A percentile compares a stretch with the other conserved stretches of the same genome.
Evolutionary conservation across 2,113 vertebrate genomes (phyloP).

Genomic region (Lophura nycthemera): DNA sequence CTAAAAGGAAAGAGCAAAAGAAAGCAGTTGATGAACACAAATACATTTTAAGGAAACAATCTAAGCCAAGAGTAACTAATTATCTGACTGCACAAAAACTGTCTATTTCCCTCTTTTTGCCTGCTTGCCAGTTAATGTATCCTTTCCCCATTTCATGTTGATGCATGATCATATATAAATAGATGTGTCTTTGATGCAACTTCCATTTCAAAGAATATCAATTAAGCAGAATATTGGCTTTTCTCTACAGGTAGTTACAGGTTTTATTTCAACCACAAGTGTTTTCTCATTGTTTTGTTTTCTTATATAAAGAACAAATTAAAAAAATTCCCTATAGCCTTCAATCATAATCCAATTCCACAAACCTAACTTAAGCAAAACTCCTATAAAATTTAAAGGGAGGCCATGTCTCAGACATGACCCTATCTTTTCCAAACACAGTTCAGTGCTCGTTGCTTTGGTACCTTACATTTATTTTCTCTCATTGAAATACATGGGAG

Average conservation of each 20-base stretch:
- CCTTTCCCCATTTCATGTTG: neutral
- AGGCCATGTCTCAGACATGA: neutral
- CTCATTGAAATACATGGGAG: neutral
- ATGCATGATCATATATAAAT: neutral
- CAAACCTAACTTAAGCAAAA: neutral
- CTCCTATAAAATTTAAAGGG: neutral
- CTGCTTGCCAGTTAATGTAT: neutral
- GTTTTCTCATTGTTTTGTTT: neutral
- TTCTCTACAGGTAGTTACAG: neutral
- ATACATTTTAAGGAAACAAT: neutral
- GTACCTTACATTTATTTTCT: neutral
- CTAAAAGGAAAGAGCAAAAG: neutral
- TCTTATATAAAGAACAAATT: neutral
- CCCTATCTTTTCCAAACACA: neutral
- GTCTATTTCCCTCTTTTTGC: neutral
- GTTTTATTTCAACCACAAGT: neutral
- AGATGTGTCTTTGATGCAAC: neutral
- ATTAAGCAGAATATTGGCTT: conserved; percentile 23
- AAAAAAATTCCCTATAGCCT: neutral
- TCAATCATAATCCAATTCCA: neutral
- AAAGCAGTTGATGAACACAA: neutral
- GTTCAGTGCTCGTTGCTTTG: neutral
- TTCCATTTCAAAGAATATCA: neutral
- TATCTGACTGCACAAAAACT: neutral
- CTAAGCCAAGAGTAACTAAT: neutral